A percentile compares a stretch with the other conserved stretches of the same genome.
Evolutionary conservation across 1,140 invertebrate species (phyloP).

Genomic region (Cataglyphis hispanica): DNA sequence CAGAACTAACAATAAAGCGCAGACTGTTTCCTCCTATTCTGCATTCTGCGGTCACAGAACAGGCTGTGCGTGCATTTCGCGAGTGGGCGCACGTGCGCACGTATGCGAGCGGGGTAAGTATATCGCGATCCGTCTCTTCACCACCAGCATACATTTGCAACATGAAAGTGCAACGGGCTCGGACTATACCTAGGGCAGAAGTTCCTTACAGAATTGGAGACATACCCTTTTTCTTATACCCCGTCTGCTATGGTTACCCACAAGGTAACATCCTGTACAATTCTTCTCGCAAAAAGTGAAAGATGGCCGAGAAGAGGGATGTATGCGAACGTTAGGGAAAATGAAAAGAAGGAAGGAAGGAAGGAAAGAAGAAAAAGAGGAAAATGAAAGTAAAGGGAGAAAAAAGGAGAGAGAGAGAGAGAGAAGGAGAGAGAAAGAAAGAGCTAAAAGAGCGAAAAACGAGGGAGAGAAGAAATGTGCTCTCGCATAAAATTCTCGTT

Average conservation of each 20-base stretch:
- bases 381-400: background rate
- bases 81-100: background rate
- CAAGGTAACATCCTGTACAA: constrained; percentile 18
- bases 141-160: background rate
- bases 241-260: background rate
- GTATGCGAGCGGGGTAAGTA: background rate
- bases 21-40: constrained; percentile 15
- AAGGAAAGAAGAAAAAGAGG: constrained; percentile 14
- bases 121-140: background rate
- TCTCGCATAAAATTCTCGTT: constrained; percentile 67
- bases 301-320: constrained; percentile 10
- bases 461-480: constrained; percentile 1
- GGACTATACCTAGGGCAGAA: constrained; percentile 30
- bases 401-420: background rate
- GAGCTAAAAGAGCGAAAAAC: constrained; percentile 10
- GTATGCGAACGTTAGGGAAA: constrained; percentile 4
- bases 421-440: background rate
- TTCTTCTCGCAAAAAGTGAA: constrained; percentile 36
- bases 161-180: background rate
- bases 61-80: background rate
- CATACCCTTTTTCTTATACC: constrained; percentile 8
- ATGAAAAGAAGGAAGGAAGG: constrained; percentile 31
- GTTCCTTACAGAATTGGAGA: constrained; percentile 62
- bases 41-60: constrained; percentile 1
- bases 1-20: constrained; percentile 1